Percentiles rank a stretch among this genome's conserved stretches.
These are phyloP conservation scores for Pteropus alecto DNA, from an alignment of 2,113 vertebrate species.

Conservation along the genomic window DNA sequence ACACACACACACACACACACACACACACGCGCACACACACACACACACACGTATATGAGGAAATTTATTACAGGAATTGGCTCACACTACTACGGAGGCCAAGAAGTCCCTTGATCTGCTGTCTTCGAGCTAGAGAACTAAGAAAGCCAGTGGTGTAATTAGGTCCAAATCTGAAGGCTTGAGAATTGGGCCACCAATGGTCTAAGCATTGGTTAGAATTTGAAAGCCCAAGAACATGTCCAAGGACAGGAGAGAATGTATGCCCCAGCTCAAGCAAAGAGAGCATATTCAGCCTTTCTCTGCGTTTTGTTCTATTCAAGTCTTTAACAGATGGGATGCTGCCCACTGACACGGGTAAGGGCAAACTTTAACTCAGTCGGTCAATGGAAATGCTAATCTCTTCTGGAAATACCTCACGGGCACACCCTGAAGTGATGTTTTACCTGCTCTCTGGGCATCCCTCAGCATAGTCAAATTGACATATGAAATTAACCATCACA, in stretches of 20 bases:
- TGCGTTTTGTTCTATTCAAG: background rate
- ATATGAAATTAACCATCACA: background rate
- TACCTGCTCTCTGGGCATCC: background rate
- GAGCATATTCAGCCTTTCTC: background rate
- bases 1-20: no score
- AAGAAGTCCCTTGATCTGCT: background rate
- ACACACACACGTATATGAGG: background rate
- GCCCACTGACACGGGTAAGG: background rate
- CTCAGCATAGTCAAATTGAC: background rate
- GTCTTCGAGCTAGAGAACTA: background rate
- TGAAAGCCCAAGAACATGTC: background rate
- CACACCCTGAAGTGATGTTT: background rate
- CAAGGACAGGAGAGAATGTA: background rate
- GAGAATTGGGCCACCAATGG: background rate
- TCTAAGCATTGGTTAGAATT: background rate
- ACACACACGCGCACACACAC: no score
- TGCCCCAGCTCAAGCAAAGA: background rate
- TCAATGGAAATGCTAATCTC: background rate
- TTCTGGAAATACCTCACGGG: background rate
- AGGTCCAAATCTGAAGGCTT: background rate
- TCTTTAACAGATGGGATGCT: background rate
- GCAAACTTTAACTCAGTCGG: background rate
- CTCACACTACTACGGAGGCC: background rate
- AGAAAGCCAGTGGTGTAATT: background rate
- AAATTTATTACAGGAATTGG: background rate